Evolutionary conservation across 23 tunicate species (phyloP).

Genomic region (Styela clava): DNA sequence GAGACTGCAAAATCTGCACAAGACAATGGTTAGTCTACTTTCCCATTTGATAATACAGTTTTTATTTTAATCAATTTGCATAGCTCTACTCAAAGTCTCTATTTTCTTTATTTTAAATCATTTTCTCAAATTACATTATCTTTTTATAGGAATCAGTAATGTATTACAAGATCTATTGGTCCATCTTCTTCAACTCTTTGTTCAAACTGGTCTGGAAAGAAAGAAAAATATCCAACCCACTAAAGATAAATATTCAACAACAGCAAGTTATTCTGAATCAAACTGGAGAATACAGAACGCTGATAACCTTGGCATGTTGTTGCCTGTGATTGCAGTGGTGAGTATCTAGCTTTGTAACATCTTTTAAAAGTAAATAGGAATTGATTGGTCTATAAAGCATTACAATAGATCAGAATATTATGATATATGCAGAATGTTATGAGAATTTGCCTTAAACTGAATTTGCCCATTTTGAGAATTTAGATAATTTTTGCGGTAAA

Average conservation of each 20-base stretch:
- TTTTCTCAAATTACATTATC: no score
- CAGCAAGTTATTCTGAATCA: slow-evolving; percentile 37
- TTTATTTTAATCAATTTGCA: no score
- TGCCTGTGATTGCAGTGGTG: slow-evolving; percentile 92
- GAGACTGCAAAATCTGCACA: no score
- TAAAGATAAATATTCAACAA: slow-evolving; percentile 31
- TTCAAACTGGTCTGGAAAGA: slow-evolving; percentile 72
- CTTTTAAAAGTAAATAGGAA: background rate
- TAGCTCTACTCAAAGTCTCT: no score
- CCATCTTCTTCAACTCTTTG: slow-evolving; percentile 71
- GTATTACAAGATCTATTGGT: slow-evolving; percentile 61
- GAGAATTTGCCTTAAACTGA: no score
- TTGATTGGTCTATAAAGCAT: background rate
- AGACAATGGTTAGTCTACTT: no score
- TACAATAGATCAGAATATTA: no score
- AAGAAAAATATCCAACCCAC: slow-evolving; percentile 31
- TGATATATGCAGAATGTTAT: no score
- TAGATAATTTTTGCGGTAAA: no score
- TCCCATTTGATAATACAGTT: no score
- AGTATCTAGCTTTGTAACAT: background rate
- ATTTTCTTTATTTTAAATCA: no score
- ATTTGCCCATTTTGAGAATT: no score
- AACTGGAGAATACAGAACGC: slow-evolving; percentile 37
- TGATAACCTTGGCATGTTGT: slow-evolving; percentile 77
- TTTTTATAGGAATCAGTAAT: background rate